Evolutionary conservation across 2,113 vertebrate genomes (phyloP).

Genomic region (Daphoenositta chrysoptera): DNA sequence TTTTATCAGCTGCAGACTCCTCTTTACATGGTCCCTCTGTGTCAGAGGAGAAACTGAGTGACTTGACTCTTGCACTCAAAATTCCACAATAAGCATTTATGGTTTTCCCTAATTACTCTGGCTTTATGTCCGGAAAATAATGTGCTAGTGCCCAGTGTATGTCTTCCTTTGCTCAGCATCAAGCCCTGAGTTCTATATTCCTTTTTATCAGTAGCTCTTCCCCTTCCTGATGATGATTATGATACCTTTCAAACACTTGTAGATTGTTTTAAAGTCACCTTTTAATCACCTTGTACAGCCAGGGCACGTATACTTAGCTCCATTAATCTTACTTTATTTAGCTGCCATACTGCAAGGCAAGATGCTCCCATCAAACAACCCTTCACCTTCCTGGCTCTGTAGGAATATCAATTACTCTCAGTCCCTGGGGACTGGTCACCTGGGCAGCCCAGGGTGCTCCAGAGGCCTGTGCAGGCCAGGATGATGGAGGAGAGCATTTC

Average conservation of each 20-base stretch:
- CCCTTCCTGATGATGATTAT: not conserved
- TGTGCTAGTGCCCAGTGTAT: not conserved
- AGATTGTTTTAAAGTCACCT: not conserved
- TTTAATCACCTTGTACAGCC: not conserved
- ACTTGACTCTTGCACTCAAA: not conserved
- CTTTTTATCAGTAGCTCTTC: not conserved
- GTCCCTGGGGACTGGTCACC: not conserved
- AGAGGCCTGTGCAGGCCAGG: rapidly evolving
- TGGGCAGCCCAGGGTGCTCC: not conserved
- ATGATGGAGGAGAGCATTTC: not conserved
- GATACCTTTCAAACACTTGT: not conserved
- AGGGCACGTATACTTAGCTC: not conserved
- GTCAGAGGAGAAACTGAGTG: not conserved
- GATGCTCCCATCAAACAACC: not conserved
- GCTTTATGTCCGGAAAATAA: not conserved
- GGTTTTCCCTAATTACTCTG: not conserved
- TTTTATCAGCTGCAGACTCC: not conserved
- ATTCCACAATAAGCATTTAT: not conserved
- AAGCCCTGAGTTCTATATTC: not conserved
- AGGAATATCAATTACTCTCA: not conserved
- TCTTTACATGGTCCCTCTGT: not conserved
- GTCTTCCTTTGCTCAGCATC: not conserved
- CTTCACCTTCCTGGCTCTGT: not conserved
- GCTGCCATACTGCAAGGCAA: not conserved
- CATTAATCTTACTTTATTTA: slow-evolving; percentile 18